phyloP scores from a whole-genome alignment of 2,888 invertebrate species.

The Tipula lateralis region DNA sequence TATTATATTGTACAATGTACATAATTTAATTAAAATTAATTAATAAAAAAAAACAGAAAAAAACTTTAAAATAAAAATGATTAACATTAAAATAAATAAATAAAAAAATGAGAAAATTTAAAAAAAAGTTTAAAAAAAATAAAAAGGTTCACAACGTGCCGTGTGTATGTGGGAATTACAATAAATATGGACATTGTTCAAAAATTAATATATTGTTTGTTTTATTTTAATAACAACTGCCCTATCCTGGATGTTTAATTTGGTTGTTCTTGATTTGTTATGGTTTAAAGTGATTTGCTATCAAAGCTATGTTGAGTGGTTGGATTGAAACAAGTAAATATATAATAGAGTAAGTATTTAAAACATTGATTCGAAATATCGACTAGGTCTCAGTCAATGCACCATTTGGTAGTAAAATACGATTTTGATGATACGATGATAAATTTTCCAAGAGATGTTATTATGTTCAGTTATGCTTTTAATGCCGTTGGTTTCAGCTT shows the following conservation, averaged over 20 bases:
- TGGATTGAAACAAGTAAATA: too few relatives aligned
- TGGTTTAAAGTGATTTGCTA: too few relatives aligned
- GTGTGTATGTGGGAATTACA: constrained; percentile 78
- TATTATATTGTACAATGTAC: constrained; percentile 36
- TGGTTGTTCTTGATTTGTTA: not conserved
- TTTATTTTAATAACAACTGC: constrained; percentile 47
- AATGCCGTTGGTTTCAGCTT: too few relatives aligned
- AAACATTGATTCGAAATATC: too few relatives aligned
- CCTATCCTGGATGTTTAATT: not conserved
- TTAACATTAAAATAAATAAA: constrained; percentile 29
- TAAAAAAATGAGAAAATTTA: constrained; percentile 29
- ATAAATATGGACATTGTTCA: constrained; percentile 84
- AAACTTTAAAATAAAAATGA: constrained; percentile 19
- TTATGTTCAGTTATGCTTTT: too few relatives aligned
- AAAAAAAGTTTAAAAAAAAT: constrained; percentile 42
- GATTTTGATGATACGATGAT: too few relatives aligned
- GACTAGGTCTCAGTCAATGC: too few relatives aligned
- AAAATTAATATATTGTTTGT: constrained; percentile 52
- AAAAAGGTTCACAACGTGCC: constrained; percentile 88
- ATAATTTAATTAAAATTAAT: constrained; percentile 31
- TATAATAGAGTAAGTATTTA: too few relatives aligned
- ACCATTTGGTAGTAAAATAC: too few relatives aligned
- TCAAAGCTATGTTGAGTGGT: too few relatives aligned
- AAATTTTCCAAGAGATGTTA: too few relatives aligned
- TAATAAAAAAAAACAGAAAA: constrained; percentile 29